A percentile compares a stretch with the other conserved stretches of the same genome.
phyloP scores from a whole-genome alignment of 2,888 invertebrate genomes.

The Melolontha melolontha region DNA sequence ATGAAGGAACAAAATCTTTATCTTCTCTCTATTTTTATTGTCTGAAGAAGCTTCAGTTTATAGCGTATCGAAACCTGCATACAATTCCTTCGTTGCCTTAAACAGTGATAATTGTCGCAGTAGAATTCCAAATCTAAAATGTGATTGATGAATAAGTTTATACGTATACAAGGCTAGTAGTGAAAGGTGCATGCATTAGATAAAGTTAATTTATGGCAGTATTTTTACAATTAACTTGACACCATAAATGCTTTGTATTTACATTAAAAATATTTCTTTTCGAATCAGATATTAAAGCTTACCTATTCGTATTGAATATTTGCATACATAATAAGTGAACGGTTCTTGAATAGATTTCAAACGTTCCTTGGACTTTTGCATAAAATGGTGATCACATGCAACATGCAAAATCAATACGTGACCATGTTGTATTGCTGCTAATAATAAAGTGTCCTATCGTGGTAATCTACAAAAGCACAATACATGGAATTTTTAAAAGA shows the following conservation, averaged over 20 bases:
- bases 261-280: conserved; percentile 13
- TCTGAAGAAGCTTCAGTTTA: too few relatives aligned
- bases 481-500: not conserved
- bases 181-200: conserved; percentile 3
- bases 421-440: not conserved
- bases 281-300: conserved; percentile 32
- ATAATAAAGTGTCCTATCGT: conserved; percentile 17
- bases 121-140: not conserved
- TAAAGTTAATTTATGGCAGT: not conserved
- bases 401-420: conserved; percentile 15
- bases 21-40: too few relatives aligned
- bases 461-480: conserved; percentile 6
- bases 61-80: too few relatives aligned
- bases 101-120: too few relatives aligned
- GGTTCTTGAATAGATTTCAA: conserved; percentile 4
- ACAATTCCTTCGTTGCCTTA: too few relatives aligned
- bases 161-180: not conserved
- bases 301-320: conserved; percentile 28
- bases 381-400: conserved; percentile 15
- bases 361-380: not conserved
- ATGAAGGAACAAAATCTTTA: too few relatives aligned
- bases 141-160: not conserved
- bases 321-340: conserved; percentile 31
- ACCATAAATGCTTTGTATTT: conserved; percentile 6
- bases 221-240: conserved; percentile 3